A percentile compares a stretch with the other conserved stretches of the same genome.
Evolutionary conservation across 2,888 invertebrate genomes (phyloP).

Genomic region (Leuctra nigra): DNA sequence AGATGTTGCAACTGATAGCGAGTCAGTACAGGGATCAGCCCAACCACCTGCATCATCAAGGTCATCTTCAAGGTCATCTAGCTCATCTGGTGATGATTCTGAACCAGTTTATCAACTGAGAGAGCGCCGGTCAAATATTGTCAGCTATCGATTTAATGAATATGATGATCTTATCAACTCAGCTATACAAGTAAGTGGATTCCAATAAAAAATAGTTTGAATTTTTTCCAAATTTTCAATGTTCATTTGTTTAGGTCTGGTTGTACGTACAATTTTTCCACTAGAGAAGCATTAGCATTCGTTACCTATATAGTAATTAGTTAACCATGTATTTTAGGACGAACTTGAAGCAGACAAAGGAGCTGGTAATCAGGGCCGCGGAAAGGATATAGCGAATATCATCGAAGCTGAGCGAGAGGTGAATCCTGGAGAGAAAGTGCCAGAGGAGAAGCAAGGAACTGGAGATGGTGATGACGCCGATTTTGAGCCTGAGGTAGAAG

Average conservation of each 20-base stretch:
- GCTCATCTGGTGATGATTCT: constrained; percentile 45
- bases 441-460: constrained; percentile 35
- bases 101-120: constrained; percentile 80
- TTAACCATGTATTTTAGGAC: constrained; percentile 45
- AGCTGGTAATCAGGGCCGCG: constrained; percentile 74
- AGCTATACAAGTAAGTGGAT: constrained; percentile 63
- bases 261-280: not conserved
- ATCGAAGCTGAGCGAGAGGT: constrained; percentile 51
- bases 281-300: no score
- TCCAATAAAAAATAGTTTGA: no score
- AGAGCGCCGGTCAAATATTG: constrained; percentile 64
- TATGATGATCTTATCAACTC: constrained; percentile 94
- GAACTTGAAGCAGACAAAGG: constrained; percentile 69
- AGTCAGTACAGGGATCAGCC: not conserved
- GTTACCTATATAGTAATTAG: no score
- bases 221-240: no score
- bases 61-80: constrained; percentile 30
- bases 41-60: not conserved
- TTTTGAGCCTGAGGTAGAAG: constrained; percentile 35
- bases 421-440: not conserved
- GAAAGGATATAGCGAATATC: constrained; percentile 90
- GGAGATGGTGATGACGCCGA: constrained; percentile 36
- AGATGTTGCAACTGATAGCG: not conserved
- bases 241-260: no score
- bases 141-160: constrained; percentile 83